These are phyloP conservation scores for Electrophaes corylata DNA, from an alignment of 2,888 invertebrate genomes.

Conservation along the genomic window DNA sequence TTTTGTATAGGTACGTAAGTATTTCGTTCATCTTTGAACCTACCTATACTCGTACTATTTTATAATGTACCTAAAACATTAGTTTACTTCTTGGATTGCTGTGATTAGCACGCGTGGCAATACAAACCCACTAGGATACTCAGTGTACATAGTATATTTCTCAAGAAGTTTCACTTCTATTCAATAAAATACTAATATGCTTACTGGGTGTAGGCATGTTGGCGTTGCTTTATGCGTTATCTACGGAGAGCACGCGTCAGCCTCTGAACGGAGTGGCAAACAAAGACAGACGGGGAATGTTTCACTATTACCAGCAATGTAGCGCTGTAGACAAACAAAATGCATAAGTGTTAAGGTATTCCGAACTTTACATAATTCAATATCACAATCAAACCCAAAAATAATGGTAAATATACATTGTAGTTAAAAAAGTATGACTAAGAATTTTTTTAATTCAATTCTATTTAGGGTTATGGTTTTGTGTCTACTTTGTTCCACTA, in stretches of 20 bases:
- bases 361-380: not conserved
- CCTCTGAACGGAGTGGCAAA: constrained; percentile 42
- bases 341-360: not conserved
- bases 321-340: not conserved
- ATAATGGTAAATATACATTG: too few species aligned
- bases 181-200: not conserved
- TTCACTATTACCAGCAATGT: not conserved
- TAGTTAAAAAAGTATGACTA: too few species aligned
- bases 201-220: constrained; percentile 35
- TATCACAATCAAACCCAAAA: too few species aligned
- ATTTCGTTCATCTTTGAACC: too few species aligned
- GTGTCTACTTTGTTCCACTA: not conserved
- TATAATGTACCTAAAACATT: too few species aligned
- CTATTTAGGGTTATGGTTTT: too few species aligned
- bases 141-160: not conserved
- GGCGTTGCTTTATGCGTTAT: constrained; percentile 56
- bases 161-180: constrained; percentile 1
- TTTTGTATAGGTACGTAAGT: too few species aligned
- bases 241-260: constrained; percentile 52
- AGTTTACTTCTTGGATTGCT: too few species aligned
- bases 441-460: too few species aligned
- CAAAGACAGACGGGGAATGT: constrained; percentile 41
- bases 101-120: not conserved
- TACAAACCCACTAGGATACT: not conserved
- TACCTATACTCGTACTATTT: too few species aligned